These are phyloP conservation scores for Rhipidura dahli DNA, from an alignment of 2,113 vertebrate genomes.

Conservation along the genomic window DNA sequence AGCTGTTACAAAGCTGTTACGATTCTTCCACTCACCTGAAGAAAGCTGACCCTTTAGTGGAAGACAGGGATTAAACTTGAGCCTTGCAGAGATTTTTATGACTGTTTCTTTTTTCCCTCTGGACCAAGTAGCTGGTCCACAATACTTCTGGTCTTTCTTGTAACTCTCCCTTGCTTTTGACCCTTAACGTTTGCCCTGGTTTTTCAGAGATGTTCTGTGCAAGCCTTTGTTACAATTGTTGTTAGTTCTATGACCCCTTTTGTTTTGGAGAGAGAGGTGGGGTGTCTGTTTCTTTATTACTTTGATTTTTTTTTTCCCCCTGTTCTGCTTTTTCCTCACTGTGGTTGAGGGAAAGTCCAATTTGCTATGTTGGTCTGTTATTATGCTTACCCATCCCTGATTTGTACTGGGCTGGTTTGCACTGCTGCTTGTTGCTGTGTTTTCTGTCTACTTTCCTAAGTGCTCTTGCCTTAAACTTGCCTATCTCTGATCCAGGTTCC, in stretches of 20 bases:
- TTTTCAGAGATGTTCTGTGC: not conserved
- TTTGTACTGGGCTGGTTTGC: not conserved
- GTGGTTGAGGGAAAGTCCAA: not conserved
- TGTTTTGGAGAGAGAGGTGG: not conserved
- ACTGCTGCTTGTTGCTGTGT: not conserved
- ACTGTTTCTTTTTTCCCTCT: rapidly evolving
- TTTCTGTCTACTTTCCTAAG: not conserved
- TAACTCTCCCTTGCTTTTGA: not conserved
- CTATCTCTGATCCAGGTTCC: not conserved
- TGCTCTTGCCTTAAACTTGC: not conserved
- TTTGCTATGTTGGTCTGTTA: not conserved
- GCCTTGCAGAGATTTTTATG: not conserved
- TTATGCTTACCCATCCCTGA: not conserved
- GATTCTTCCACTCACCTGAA: not conserved
- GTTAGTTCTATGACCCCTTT: not conserved
- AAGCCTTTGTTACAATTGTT: not conserved
- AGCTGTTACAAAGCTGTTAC: not conserved
- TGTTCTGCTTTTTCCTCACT: not conserved
- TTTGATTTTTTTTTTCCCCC: not conserved
- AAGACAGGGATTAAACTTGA: not conserved
- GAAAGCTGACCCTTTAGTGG: not conserved
- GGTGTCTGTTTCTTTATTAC: not conserved
- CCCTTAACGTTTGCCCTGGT: not conserved
- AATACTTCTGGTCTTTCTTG: not conserved
- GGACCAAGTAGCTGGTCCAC: not conserved